These are phyloP conservation scores for Sebastes matsubarae DNA, from an alignment of 2,797 vertebrate species.

Conservation along the genomic window DNA sequence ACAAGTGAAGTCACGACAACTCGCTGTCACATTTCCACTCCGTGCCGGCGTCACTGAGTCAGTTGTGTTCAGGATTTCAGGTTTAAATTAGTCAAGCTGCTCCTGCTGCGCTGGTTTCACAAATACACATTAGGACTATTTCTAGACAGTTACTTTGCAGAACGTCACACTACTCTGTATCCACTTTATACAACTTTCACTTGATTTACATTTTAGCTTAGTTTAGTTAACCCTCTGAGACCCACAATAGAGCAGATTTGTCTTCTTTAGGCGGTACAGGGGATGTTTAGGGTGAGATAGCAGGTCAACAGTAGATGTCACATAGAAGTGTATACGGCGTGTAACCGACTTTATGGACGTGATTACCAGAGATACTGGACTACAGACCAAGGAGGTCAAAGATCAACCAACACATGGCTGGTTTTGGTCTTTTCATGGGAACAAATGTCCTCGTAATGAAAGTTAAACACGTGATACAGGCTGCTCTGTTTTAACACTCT, in stretches of 20 bases:
- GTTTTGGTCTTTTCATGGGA: neutral
- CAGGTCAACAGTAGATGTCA: too few species aligned
- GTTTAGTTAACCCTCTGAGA: too few species aligned
- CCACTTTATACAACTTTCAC: too few species aligned
- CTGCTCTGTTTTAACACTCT: neutral
- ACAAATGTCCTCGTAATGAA: neutral
- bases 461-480: too few species aligned
- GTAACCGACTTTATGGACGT: too few species aligned
- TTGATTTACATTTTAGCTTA: accelerated
- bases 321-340: too few species aligned
- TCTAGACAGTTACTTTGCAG: neutral
- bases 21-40: constrained; percentile 31
- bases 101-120: constrained; percentile 6
- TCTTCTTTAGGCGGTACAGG: accelerated
- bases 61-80: constrained; percentile 39
- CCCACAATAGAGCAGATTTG: accelerated
- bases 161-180: too few species aligned
- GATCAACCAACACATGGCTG: neutral
- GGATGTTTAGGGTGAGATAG: accelerated
- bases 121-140: constrained; percentile 11
- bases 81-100: constrained; percentile 50
- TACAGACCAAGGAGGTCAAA: neutral
- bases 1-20: constrained; percentile 56
- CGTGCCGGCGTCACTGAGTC: constrained; percentile 18
- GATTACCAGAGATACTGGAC: accelerated